Base-by-base conservation (phyloP, 2,113 vertebrate genomes). In the Halichoeres trimaculatus region DNA sequence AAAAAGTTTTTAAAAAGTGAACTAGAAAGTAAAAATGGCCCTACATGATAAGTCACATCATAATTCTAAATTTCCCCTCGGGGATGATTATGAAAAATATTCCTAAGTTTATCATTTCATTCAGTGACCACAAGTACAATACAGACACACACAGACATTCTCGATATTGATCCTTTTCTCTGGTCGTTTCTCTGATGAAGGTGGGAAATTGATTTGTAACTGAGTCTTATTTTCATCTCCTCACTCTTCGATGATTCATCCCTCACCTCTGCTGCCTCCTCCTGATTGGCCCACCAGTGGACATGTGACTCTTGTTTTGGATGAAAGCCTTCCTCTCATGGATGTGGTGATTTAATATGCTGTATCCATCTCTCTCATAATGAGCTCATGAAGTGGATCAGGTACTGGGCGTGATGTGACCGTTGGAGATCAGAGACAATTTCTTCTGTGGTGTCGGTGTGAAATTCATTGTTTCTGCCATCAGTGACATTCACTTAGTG, bases 391-490 rank as follows among this genome's bases (percentile, higher is more conserved):
- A 11, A n/a, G 1, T 3, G 8, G 50, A 55, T 76, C 30, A 38
- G 40, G 19, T 67, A 8, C 43, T 12, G 38, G 30, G 47, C 14
- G 40, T 11, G 2, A 62, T 0, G 14, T 34, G 65, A 62, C 51
- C 8, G 30, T 23, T 30, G 14, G 19, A 34, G 34, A 56, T 74
- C 22, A 65, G 50, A 54, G 24, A 26, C 11, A 43, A 19, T 14
- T 22, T 23, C 41, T 22, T 58, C 12, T 8, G 35, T n/a, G 14
- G 34, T 24, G 23, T 59, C 19, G 4, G 45, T 41, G 12, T 74
- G 4, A 66, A 58, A 58, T 51, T 35, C 7, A 64, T 74, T 6
- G 23, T 64, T 64, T 51, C 11, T 16, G 43, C 34, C 13, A 4
- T 4, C 20, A 40, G 22, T 51, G 52, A 23, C 24, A 62, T 72